These are phyloP conservation scores for Crotalus tigris DNA, from an alignment of 2,113 vertebrate species.

Conservation along the genomic window DNA sequence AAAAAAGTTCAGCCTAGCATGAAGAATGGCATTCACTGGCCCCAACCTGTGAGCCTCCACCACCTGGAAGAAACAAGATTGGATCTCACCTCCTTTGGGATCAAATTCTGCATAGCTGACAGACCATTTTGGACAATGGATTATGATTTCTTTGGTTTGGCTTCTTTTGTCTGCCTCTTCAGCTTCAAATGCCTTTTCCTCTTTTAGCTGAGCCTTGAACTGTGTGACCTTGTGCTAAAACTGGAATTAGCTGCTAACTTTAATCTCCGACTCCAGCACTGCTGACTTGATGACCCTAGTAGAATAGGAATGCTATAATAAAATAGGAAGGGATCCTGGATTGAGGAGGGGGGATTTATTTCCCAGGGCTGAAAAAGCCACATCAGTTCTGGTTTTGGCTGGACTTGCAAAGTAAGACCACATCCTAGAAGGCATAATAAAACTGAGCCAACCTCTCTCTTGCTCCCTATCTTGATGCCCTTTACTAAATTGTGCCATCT, in stretches of 20 bases:
- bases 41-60: not conserved
- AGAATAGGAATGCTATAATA: constrained; percentile 2
- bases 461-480: not conserved
- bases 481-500: not conserved
- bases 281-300: constrained; percentile 13
- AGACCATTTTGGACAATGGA: not conserved
- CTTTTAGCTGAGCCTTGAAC: constrained; percentile 7
- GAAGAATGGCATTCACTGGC: not conserved
- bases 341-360: not conserved
- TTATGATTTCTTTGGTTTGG: not conserved
- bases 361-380: constrained; percentile 9
- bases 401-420: not conserved
- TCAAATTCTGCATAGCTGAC: not conserved
- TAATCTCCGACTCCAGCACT: constrained; percentile 19
- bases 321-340: not conserved
- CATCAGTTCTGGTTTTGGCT: not conserved
- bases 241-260: not conserved
- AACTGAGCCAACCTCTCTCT: not conserved
- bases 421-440: not conserved
- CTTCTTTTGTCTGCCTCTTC: not conserved
- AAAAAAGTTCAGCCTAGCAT: not conserved
- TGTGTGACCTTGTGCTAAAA: constrained; percentile 24
- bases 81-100: not conserved
- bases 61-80: not conserved
- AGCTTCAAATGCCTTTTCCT: not conserved